phyloP scores from a whole-genome alignment of 1,140 invertebrate genomes.

The Teleopsis dalmanni region DNA sequence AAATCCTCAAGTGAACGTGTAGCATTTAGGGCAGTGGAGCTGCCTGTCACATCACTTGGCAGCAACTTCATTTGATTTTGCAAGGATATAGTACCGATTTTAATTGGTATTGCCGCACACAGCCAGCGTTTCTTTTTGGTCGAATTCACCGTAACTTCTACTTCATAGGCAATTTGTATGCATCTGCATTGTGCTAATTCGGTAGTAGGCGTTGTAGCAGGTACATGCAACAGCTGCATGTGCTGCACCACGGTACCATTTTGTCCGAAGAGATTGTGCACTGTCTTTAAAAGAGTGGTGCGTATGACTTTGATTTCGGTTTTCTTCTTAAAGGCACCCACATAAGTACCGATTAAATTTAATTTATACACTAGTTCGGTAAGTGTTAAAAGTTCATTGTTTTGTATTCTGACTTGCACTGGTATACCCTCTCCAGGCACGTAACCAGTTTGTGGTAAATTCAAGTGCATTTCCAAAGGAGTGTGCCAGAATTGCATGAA shows the following conservation, averaged over 20 bases:
- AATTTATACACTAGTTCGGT: slow-evolving; percentile 46
- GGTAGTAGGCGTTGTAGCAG: slow-evolving; percentile 59
- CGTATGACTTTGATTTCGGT: slow-evolving; percentile 32
- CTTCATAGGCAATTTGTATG: slow-evolving; percentile 60
- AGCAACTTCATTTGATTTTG: background rate
- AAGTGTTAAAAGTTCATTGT: slow-evolving; percentile 43
- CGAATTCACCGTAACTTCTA: slow-evolving; percentile 49
- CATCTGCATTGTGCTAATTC: slow-evolving; percentile 55
- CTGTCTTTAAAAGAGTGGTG: slow-evolving; percentile 48
- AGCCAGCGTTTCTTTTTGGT: slow-evolving; percentile 44
- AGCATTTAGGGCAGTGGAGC: background rate
- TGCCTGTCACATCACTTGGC: background rate
- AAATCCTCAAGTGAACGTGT: background rate
- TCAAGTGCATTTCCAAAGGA: slow-evolving; percentile 24
- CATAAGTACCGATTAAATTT: slow-evolving; percentile 22
- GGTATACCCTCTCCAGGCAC: slow-evolving; percentile 29
- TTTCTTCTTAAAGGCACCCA: slow-evolving; percentile 17
- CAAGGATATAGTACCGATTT: slow-evolving; percentile 49
- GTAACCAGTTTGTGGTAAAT: slow-evolving; percentile 25
- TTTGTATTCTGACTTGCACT: slow-evolving; percentile 26
- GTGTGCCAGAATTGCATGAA: slow-evolving; percentile 27
- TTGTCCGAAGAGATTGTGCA: slow-evolving; percentile 46
- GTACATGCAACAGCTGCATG: slow-evolving; percentile 49
- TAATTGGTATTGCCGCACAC: slow-evolving; percentile 41
- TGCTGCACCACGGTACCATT: slow-evolving; percentile 35